phyloP scores from a whole-genome alignment of 2,797 vertebrate genomes.

The Heteromormyrus szaboi region DNA sequence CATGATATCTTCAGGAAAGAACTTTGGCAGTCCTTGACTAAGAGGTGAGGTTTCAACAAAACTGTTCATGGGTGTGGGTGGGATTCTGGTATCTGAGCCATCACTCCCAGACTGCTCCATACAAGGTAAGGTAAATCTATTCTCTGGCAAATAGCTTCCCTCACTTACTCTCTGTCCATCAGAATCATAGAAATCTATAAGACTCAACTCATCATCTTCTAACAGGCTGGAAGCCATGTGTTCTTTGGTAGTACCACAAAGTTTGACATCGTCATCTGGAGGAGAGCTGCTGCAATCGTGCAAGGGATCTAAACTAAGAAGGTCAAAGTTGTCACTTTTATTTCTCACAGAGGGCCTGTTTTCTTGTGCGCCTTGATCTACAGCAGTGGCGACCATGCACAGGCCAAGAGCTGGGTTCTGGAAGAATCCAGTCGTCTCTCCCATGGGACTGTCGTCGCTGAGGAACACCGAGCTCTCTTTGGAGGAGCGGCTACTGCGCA shows the following conservation, averaged over 20 bases:
- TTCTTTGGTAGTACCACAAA: conserved; percentile 50
- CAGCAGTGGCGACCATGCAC: conserved; percentile 50
- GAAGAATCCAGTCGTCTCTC: conserved; percentile 66
- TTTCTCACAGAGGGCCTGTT: conserved; percentile 58
- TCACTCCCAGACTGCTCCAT: conserved; percentile 47
- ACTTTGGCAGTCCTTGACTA: conserved; percentile 63
- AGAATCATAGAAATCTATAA: conserved; percentile 64
- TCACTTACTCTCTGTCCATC: conserved; percentile 52
- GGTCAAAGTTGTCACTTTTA: conserved; percentile 64
- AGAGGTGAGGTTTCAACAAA: conserved; percentile 75
- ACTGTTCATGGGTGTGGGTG: conserved; percentile 82
- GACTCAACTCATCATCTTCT: conserved; percentile 59
- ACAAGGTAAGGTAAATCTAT: conserved; percentile 44
- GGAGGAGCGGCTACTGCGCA: conserved; percentile 86
- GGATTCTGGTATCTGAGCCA: conserved; percentile 64
- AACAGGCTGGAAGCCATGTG: conserved; percentile 60
- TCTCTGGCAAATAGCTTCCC: conserved; percentile 44
- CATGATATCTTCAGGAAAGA: conserved; percentile 72
- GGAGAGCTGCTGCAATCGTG: conserved; percentile 56
- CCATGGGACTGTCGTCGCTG: conserved; percentile 85
- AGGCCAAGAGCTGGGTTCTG: conserved; percentile 75
- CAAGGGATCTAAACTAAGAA: conserved; percentile 75
- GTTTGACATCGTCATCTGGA: conserved; percentile 54
- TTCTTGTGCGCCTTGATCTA: conserved; percentile 67
- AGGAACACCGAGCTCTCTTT: conserved; percentile 93